phyloP scores from a whole-genome alignment of 1,140 invertebrate species.

The Drosophila cardini region DNA sequence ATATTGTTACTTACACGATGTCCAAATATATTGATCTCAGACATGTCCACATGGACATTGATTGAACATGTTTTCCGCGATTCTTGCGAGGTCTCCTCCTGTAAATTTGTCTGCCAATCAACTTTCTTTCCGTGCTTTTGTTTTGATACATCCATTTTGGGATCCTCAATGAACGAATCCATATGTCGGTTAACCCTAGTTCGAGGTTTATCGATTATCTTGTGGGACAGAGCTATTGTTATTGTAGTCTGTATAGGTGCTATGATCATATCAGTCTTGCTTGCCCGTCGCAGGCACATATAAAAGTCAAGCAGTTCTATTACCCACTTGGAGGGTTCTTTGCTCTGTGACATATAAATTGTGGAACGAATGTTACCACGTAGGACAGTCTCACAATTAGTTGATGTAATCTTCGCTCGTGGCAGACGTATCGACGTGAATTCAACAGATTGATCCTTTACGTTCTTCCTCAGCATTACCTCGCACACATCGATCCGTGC shows the following conservation, averaged over 20 bases:
- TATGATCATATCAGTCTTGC: slow-evolving; percentile 41
- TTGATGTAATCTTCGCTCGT: slow-evolving; percentile 52
- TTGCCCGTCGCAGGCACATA: slow-evolving; percentile 38
- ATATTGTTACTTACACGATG: slow-evolving; percentile 33
- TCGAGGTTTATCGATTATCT: slow-evolving; percentile 5
- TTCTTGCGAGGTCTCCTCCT: slow-evolving; percentile 3
- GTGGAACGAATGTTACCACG: slow-evolving; percentile 61
- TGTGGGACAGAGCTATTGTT: slow-evolving; percentile 82
- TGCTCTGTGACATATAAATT: slow-evolving; percentile 31
- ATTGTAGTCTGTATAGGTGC: slow-evolving; percentile 86
- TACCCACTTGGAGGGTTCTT: slow-evolving; percentile 59
- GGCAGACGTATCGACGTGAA: slow-evolving; percentile 60
- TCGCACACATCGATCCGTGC: slow-evolving; percentile 62
- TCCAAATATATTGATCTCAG: slow-evolving; percentile 47
- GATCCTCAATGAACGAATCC: background rate
- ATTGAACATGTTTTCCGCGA: slow-evolving; percentile 43
- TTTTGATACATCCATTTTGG: background rate
- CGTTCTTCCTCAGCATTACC: slow-evolving; percentile 38
- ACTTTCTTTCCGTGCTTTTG: slow-evolving; percentile 25
- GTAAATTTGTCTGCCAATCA: slow-evolving; percentile 5
- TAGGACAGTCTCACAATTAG: slow-evolving; percentile 48
- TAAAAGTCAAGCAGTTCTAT: slow-evolving; percentile 60
- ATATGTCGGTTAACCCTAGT: background rate
- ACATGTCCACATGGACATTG: slow-evolving; percentile 71
- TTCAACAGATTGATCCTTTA: slow-evolving; percentile 21